Base-by-base conservation (phyloP, 2,888 invertebrate species). In the Harpalus rufipes region DNA sequence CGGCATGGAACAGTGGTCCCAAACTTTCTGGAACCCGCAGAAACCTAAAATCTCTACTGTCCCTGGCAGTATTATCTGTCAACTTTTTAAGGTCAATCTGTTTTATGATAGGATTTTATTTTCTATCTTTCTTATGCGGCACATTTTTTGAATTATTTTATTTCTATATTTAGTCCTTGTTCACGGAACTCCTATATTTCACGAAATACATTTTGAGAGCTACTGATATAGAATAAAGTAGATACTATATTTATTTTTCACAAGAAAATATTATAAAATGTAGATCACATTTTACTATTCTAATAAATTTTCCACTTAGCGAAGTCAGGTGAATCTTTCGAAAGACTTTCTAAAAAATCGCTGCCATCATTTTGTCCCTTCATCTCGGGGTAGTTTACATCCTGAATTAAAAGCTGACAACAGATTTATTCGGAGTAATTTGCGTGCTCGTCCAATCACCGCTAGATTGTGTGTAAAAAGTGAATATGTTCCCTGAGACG, bases 401-500 rank as follows among this genome's bases (percentile, higher is more conserved):
- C 44, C 44, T 51, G 74, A 74, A 74, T 74, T 74, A 74, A 74
- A 74, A 74, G 74, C 74, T 51, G 74, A 39, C 56, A 74, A 74
- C 74, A 74, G 74, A 74, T 74, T 74, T 74, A 74, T 74, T 16
- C 51, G 18, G 16, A 21, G 44, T 74, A 74, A 74, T 74, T 74
- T 74, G 44, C 74, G 44, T 74, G 44, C 44, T 41, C 72, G 41
- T 74, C 72, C 72, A 74, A 74, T 74, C 72, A 74, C 72, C 72
- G 44, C 41, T 74, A 74, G 72, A 74, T 44, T 74, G 72, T 44
- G 72, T 74, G 72, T 74, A 74, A 74, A 63, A 74, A 74, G 72
- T 18, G 72, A 74, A 41, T 74, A 74, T 74, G 72, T 74, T 74
- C 41, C 16, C 32, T 41, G 44, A 44, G 44, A 74, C 72, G 72